Base-by-base conservation (phyloP, 2,888 invertebrate genomes). In the Papilio elwesi region DNA sequence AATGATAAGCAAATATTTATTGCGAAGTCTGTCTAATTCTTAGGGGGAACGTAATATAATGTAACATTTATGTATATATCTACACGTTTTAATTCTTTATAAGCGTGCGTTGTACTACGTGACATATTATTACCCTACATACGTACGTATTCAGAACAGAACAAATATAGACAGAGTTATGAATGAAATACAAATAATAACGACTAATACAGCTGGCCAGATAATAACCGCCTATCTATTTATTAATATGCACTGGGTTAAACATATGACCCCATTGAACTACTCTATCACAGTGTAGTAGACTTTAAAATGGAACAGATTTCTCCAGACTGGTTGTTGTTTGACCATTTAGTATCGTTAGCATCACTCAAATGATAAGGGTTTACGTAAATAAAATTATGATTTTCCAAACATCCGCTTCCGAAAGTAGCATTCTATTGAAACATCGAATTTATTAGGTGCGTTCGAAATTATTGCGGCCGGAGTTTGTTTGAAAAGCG, bases 391-490 rank as follows among this genome's bases (percentile, higher is more conserved):
- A 83, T 82, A 82, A 82, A 77, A 78, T 77, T 74, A 78, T 78
- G 77, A 83, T 80, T 76, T 73, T 78, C 70, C 78, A 83, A 83
- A 85, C 84, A 85, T 86, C 86, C 85, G 85, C 75, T 84, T 83
- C 82, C 81, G 77, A 80, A 75, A 72, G 74, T 74, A 53, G 63
- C 67, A 68, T 64, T 76, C 77, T 76, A 72, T 73, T 74, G 38
- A 71, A 74, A 75, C 52, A 74, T 74, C 75, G 75, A 79, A 71
- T 76, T 80, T 78, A 79, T 75, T 67, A 76, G 62, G 75, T 78
- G 78, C 74, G 68, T 57, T 73, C 68, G 73, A 72, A 75, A 75
- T 77, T 73, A 79, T 75, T 74, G 68, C 48, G 51, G 36, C 55
- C 68, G 49, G 67, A 69, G 71, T 69, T 63, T 7, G 26, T 15